Evolutionary conservation across 2,888 invertebrate genomes (phyloP), one percentile per base, ranked within the genome.

Genomic region (Nomada lathburiana): DNA sequence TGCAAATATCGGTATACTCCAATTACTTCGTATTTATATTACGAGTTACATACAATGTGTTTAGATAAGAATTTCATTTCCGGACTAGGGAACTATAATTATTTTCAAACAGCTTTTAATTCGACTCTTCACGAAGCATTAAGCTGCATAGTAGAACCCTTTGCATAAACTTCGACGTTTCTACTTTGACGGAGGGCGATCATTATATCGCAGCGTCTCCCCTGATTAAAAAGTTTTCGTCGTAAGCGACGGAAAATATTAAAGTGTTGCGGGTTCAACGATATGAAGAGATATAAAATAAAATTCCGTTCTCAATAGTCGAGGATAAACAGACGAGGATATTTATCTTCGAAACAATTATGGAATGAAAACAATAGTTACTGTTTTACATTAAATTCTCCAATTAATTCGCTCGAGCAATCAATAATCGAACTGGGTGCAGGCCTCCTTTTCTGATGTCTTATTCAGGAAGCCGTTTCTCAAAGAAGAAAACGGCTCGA

Each of bases 11-110:
- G 47, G 13, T 13, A 47, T 47, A 47, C 16, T 47, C 47, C 11
- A 47, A 47, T 47, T 47, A 0, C 11, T 16, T 47, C 11, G 47
- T 47, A 47, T 47, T 47, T 47, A 3, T 16, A 47, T 13, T 47
- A 47, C 13, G 13, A 47, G 13, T 47, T 47, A 7, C 29, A 7
- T 29, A 29, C 29, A 47, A 47, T 47, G 44, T 44, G 47, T 47
- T 16, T 47, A 47, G 1, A 47, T 47, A 13, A 47, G 13, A 47
- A 47, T 47, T 47, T 47, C 47, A 47, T 65, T 70, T 63, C 13
- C 53, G 16, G 53, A 52, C 42, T 59, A 65, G 36, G 57, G 26
- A 57, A n/a, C 11, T 36, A 44, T 50, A 76, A 76, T 76, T 76
- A 80, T 70, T 68, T 57, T 50, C 16, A 36, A 7, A 29, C 23